Conservation (phyloP, 2,797 vertebrate species). For the Bryconaethiops microstoma region DNA sequence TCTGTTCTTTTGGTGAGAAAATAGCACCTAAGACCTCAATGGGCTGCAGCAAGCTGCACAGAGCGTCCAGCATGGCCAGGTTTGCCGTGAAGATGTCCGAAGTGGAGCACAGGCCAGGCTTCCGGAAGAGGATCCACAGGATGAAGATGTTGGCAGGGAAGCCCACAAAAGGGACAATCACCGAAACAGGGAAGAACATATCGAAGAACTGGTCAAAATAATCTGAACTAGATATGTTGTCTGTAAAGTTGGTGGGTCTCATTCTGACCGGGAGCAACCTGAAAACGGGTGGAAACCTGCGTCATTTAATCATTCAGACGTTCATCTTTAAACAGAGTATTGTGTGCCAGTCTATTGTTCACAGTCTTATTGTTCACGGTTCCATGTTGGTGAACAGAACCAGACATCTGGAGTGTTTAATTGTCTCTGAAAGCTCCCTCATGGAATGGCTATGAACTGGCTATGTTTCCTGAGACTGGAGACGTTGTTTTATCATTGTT, state of each 20-base stretch:
- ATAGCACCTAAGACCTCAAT: background rate
- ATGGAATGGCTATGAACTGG: no score
- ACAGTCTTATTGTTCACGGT: no score
- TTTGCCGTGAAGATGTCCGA: slow-evolving; percentile 1
- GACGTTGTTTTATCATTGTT: no score
- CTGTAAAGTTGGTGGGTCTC: background rate
- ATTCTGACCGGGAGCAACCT: background rate
- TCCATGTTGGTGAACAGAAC: no score
- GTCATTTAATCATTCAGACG: no score
- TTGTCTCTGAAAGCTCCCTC: no score
- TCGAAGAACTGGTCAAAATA: background rate
- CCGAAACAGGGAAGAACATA: background rate
- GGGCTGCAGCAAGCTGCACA: slow-evolving; percentile 27
- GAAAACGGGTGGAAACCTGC: background rate
- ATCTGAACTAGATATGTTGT: background rate
- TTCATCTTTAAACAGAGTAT: no score
- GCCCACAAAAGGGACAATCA: background rate
- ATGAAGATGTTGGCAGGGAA: background rate
- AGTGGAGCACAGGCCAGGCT: slow-evolving; percentile 14
- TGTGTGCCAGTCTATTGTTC: no score
- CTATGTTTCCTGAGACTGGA: no score
- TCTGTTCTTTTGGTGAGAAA: rapidly evolving
- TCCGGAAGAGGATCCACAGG: slow-evolving; percentile 2
- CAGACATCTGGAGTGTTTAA: no score
- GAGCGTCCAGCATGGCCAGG: slow-evolving; percentile 39